phyloP scores from a whole-genome alignment of 2,888 invertebrate genomes.

The Erebia aethiops region DNA sequence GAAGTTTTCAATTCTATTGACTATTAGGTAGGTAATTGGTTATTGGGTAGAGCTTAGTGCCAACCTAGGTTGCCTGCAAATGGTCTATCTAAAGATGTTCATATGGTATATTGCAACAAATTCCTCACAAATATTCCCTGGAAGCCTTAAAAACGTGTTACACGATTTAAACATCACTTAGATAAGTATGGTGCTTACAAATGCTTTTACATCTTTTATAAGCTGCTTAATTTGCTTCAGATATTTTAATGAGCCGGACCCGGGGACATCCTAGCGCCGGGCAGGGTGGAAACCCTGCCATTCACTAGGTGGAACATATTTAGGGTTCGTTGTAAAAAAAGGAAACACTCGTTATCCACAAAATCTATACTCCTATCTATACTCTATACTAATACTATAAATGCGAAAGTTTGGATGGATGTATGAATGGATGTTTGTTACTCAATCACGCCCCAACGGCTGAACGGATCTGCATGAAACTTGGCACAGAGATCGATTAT shows the following conservation, averaged over 20 bases:
- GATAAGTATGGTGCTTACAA: slow-evolving; percentile 26
- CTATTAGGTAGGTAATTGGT: too few relatives aligned
- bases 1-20: too few relatives aligned
- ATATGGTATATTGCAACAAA: not conserved
- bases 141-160: slow-evolving; percentile 31
- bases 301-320: slow-evolving; percentile 26
- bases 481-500: too few relatives aligned
- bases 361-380: too few relatives aligned
- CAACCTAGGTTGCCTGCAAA: not conserved
- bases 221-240: slow-evolving; percentile 43
- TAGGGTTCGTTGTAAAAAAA: slow-evolving; percentile 1
- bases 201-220: slow-evolving; percentile 33
- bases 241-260: slow-evolving; percentile 52
- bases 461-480: too few relatives aligned
- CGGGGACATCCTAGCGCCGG: too few relatives aligned
- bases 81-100: not conserved
- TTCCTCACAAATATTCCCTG: slow-evolving; percentile 6
- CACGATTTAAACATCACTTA: slow-evolving; percentile 14
- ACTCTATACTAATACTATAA: too few relatives aligned
- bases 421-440: too few relatives aligned
- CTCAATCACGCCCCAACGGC: too few relatives aligned
- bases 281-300: too few relatives aligned
- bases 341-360: too few relatives aligned
- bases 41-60: not conserved
- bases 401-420: too few relatives aligned